These are phyloP conservation scores for Fukomys damarensis DNA, from an alignment of 2,113 vertebrate genomes.

Conservation along the genomic window DNA sequence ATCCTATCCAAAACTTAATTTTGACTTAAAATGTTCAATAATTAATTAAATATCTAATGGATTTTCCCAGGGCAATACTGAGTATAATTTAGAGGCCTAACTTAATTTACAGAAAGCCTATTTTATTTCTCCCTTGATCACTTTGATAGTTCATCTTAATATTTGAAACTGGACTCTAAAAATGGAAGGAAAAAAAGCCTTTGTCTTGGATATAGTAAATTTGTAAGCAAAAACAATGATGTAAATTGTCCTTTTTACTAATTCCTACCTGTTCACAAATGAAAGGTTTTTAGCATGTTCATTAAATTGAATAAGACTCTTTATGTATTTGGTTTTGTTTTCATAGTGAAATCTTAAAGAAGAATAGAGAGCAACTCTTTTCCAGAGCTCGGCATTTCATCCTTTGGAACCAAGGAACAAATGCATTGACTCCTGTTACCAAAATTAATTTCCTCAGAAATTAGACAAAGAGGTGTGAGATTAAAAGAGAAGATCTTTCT, in stretches of 20 bases:
- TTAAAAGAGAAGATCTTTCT: background rate
- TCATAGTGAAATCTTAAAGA: background rate
- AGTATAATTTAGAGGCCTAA: constrained; percentile 25
- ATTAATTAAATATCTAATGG: constrained; percentile 50
- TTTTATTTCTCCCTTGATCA: constrained; percentile 49
- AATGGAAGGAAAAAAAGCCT: background rate
- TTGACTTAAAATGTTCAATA: constrained; percentile 60
- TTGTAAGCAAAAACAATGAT: background rate
- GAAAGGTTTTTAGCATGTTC: background rate
- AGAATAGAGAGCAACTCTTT: background rate
- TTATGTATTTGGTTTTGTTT: background rate
- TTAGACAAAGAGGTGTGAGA: background rate
- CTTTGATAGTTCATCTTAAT: background rate
- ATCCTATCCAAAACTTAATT: background rate
- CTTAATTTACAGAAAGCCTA: constrained; percentile 7
- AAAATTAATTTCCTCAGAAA: constrained; percentile 5
- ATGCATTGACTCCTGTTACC: background rate
- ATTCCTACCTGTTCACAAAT: background rate
- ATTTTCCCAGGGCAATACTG: constrained; percentile 14
- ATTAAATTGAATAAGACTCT: background rate
- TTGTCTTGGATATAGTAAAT: background rate
- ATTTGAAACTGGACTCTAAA: constrained; percentile 28
- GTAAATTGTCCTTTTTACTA: background rate
- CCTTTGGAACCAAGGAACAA: background rate
- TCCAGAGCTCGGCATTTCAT: background rate